Evolutionary conservation across 1,140 invertebrate genomes (phyloP), one percentile per base, ranked within the genome.

Genomic region (Trachymyrmex septentrionalis): DNA sequence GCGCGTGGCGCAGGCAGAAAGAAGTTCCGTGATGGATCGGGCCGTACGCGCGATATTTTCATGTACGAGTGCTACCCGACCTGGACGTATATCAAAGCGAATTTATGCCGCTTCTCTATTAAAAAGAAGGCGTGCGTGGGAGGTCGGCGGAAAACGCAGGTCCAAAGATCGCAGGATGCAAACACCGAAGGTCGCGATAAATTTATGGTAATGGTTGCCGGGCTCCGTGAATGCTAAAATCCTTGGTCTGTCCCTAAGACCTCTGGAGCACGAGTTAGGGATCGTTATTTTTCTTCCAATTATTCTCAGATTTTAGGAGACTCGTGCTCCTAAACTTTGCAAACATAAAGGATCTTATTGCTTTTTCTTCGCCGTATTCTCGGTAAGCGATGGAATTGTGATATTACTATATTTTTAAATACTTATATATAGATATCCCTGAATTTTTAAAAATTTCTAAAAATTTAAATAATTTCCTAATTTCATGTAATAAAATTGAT

Each of bases 11-110:
- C 64, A 2, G 55, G 55, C n/a, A 84, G 80, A 73, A 73, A 30
- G 66, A 72, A 84, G 38, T 84, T 75, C 24, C 44, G 64, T 84
- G 80, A 84, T 84, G 69, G 80, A 84, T 84, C 80, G 80, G 48
- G 38, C 55, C 55, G 38, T 73, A 63, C 55, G 55, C 34, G 69
- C 69, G 69, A 84, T 84, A 84, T 61, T 84, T 84, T 84, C 80
- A 44, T 44, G 38, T 61, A 84, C 55, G 80, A 59, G 27, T 48
- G 80, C 80, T 61, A 84, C 57, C 80, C 80, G 69, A 21, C 27
- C 69, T 4, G 69, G 27, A 50, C 69, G 72, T 84, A 61, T 75
- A 84, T 84, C 69, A 84, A 44, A 84, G 55, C 24, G 80, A 61
- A 84, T 84, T 84, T 84, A 84, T 75, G 80, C 55, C 44, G 24